Percentiles rank a stretch among this genome's conserved stretches.
phyloP scores from a whole-genome alignment of 2,888 invertebrate species.

The Eupithecia pulchellata region DNA sequence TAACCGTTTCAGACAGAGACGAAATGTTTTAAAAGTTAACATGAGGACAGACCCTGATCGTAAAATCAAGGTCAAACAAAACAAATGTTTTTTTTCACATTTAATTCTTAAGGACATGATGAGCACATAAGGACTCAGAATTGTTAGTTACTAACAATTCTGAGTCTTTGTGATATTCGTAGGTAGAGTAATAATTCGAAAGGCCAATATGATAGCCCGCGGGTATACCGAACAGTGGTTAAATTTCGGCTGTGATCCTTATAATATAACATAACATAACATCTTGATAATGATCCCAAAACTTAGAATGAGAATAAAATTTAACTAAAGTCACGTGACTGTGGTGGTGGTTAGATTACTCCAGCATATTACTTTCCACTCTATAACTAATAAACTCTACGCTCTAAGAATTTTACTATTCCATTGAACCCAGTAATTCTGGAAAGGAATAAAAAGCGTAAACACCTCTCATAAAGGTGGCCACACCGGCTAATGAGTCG shows the following conservation, averaged over 20 bases:
- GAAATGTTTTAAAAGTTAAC: not conserved
- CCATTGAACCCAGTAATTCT: constrained; percentile 54
- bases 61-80: too few species aligned
- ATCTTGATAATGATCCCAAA: not conserved
- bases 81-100: too few species aligned
- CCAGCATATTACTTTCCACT: too few species aligned
- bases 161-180: too few species aligned
- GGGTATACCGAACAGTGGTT: not conserved
- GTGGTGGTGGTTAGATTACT: too few species aligned
- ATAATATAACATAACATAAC: too few species aligned
- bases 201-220: too few species aligned
- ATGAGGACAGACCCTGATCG: not conserved
- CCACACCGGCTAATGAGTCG: constrained; percentile 79
- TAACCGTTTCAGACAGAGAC: not conserved
- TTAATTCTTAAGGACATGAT: too few species aligned
- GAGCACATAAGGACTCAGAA: too few species aligned
- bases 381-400: not conserved
- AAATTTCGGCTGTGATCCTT: not conserved
- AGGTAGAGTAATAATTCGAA: too few species aligned
- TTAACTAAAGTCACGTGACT: too few species aligned
- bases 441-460: constrained; percentile 61
- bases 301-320: not conserved
- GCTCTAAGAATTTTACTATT: constrained; percentile 38
- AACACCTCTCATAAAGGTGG: constrained; percentile 74
- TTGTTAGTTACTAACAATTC: too few species aligned